Percentiles rank a stretch among this genome's conserved stretches.
Evolutionary conservation across 2,797 vertebrate genomes (phyloP).

Genomic region (Hydrolagus colliei): DNA sequence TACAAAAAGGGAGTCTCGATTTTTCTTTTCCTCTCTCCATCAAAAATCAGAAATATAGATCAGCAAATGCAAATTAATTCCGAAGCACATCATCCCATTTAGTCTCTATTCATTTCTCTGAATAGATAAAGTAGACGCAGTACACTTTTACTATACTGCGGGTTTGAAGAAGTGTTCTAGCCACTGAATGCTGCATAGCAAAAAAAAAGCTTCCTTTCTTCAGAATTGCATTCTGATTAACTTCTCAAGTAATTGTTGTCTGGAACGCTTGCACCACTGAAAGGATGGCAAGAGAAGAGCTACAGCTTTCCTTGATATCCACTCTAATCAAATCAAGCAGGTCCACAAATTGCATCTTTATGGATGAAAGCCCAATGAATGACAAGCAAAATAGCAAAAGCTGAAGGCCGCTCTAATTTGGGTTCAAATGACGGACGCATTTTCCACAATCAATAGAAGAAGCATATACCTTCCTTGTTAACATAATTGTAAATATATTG

Average conservation of each 20-base stretch:
- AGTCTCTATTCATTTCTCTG: conserved; percentile 55
- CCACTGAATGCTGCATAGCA: conserved; percentile 34
- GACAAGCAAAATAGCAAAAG: conserved; percentile 41
- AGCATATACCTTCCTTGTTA: conserved; percentile 23
- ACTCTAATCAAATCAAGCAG: conserved; percentile 41
- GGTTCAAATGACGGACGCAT: conserved; percentile 26
- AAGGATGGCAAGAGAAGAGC: conserved; percentile 36
- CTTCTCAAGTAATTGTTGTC: conserved; percentile 36
- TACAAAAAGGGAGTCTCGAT: conserved; percentile 45
- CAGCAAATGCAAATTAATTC: conserved; percentile 75
- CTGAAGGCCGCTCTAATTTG: conserved; percentile 35
- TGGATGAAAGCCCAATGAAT: conserved; percentile 34
- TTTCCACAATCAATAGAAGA: conserved; percentile 32
- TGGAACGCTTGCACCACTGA: conserved; percentile 33
- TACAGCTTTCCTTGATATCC: conserved; percentile 39
- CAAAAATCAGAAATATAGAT: conserved; percentile 69
- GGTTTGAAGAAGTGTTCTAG: conserved; percentile 56
- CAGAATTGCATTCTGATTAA: conserved; percentile 37
- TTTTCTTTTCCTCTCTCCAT: conserved; percentile 40
- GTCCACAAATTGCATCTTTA: conserved; percentile 40
- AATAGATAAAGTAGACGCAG: conserved; percentile 48
- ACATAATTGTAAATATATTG: conserved; percentile 33
- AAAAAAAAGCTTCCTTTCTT: conserved; percentile 41
- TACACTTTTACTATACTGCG: conserved; percentile 48
- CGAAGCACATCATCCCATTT: conserved; percentile 69